Evolutionary conservation across 2,113 vertebrate genomes (phyloP).

Genomic region (Pungitius pungitius): DNA sequence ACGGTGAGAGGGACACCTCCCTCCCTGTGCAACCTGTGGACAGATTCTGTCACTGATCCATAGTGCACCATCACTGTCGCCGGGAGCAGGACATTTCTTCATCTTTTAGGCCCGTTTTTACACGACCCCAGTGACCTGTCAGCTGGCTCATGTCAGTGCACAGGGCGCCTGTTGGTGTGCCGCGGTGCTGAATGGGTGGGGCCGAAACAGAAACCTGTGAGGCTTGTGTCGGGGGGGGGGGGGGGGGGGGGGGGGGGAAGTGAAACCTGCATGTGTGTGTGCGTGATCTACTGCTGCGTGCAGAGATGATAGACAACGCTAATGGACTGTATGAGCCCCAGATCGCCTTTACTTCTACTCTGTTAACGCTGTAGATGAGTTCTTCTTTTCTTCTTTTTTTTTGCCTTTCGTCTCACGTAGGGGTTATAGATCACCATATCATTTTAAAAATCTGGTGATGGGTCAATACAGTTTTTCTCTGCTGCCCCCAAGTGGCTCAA

Average conservation of each 20-base stretch:
- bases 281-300: constrained; percentile 50
- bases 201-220: constrained; percentile 23
- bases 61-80: constrained; percentile 57
- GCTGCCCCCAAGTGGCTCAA: background rate
- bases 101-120: constrained; percentile 23
- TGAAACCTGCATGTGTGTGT: constrained; percentile 41
- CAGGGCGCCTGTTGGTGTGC: constrained; percentile 6
- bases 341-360: constrained; percentile 20
- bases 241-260: constrained; percentile 3
- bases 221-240: no score
- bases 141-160: constrained; percentile 36
- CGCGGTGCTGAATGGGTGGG: background rate
- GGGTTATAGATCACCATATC: background rate
- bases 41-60: constrained; percentile 69
- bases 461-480: background rate
- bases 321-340: constrained; percentile 58
- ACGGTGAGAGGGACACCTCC: constrained; percentile 45
- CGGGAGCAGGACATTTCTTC: constrained; percentile 49
- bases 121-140: constrained; percentile 45
- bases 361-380: background rate
- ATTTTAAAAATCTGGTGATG: background rate
- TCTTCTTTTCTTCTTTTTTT: background rate
- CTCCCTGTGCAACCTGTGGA: constrained; percentile 48
- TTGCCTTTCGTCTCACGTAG: background rate
- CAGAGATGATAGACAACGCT: constrained; percentile 63